Evolutionary conservation across 2,797 vertebrate genomes (phyloP).

Genomic region (Heterohyrax brucei): DNA sequence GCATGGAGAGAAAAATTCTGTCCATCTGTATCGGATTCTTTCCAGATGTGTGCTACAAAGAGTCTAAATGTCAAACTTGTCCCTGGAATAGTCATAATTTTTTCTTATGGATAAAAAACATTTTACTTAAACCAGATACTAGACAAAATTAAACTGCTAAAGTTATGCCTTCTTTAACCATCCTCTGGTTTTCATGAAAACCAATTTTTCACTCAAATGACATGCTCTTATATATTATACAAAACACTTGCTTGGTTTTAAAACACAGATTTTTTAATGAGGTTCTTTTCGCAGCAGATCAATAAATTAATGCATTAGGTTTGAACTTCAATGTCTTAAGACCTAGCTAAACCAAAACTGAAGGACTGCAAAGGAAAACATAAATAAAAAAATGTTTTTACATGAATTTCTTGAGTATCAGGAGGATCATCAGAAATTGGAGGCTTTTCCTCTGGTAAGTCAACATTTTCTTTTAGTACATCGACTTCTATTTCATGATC

Average conservation of each 20-base stretch:
- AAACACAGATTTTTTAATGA: conserved; percentile 31
- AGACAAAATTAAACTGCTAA: conserved; percentile 44
- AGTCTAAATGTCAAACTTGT: background rate
- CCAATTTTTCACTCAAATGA: conserved; percentile 21
- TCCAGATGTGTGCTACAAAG: conserved; percentile 7
- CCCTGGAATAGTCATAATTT: conserved; percentile 13
- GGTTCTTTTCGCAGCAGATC: background rate
- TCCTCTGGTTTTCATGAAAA: conserved; percentile 62
- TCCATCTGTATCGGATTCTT: conserved; percentile 36
- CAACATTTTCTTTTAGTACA: conserved; percentile 90
- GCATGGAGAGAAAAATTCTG: background rate
- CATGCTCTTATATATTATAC: conserved; percentile 42
- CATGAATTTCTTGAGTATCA: conserved; percentile 86
- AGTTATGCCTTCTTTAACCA: conserved; percentile 22
- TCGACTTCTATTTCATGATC: conserved; percentile 92
- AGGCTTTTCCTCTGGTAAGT: conserved; percentile 82
- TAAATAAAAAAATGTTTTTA: conserved; percentile 85
- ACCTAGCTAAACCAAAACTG: conserved; percentile 73
- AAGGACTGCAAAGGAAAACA: conserved; percentile 65
- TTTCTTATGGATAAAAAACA: conserved; percentile 59
- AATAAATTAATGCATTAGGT: background rate
- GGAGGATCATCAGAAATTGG: conserved; percentile 69
- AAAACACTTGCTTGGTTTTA: conserved; percentile 41
- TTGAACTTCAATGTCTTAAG: conserved; percentile 37
- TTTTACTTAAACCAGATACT: conserved; percentile 42